Conservation (phyloP, 1,140 invertebrate species). For the Procambarus virginalis region DNA sequence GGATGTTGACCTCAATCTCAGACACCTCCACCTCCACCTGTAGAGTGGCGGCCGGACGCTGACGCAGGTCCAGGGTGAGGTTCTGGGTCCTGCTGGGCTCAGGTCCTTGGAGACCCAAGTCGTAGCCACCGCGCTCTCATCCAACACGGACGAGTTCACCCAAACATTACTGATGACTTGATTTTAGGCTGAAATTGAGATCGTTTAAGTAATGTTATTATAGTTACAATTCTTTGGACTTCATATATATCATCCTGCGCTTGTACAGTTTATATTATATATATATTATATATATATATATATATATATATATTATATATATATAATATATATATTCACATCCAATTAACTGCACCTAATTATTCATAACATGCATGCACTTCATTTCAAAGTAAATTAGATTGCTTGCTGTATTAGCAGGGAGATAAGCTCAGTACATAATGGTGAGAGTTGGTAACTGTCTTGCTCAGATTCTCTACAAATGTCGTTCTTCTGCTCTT, state of each 20-base stretch:
- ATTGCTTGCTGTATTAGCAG: constrained; percentile 12
- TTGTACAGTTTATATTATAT: no score
- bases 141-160: constrained; percentile 42
- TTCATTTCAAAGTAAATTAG: constrained; percentile 15
- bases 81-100: constrained; percentile 28
- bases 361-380: constrained; percentile 4
- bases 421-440: neutral
- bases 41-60: constrained; percentile 15
- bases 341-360: neutral
- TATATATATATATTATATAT: no score
- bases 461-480: neutral
- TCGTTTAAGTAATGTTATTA: no score
- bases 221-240: no score
- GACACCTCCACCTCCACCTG: constrained; percentile 33
- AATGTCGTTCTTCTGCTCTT: neutral
- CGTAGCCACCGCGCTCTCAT: constrained; percentile 14
- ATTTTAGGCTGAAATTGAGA: constrained; percentile 26
- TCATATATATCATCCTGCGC: no score
- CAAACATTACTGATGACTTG: constrained; percentile 30
- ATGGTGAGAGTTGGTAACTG: neutral
- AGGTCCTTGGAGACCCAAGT: constrained; percentile 24
- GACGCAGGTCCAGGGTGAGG: constrained; percentile 37
- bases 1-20: constrained; percentile 27
- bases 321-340: no score
- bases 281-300: no score